A percentile compares a stretch with the other conserved stretches of the same genome.
phyloP scores from a whole-genome alignment of 2,888 invertebrate genomes.

The Galerucella nymphaeae region DNA sequence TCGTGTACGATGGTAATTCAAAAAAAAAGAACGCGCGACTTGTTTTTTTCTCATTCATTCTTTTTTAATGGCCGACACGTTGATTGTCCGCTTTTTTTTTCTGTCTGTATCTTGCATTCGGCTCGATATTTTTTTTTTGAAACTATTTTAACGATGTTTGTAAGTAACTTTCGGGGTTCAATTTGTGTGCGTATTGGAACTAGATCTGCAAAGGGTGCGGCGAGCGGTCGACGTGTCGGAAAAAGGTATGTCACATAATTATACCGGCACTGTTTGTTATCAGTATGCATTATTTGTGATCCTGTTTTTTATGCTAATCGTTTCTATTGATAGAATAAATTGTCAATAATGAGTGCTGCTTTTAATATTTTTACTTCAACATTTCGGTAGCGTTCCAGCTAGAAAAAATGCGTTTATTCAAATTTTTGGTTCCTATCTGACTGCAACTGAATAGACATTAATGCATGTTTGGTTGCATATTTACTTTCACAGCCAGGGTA shows the following conservation, averaged over 20 bases:
- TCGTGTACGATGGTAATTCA: slow-evolving; percentile 19
- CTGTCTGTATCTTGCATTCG: neutral
- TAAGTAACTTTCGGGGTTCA: neutral
- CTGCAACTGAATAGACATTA: no score
- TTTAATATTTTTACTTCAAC: neutral
- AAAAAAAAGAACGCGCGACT: neutral
- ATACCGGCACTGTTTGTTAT: neutral
- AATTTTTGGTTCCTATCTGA: no score
- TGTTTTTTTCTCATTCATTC: neutral
- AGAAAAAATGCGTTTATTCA: no score
- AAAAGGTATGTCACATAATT: neutral
- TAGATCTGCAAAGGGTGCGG: neutral
- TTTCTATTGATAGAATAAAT: slow-evolving; percentile 14
- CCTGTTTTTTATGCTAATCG: slow-evolving; percentile 18
- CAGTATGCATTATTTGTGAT: slow-evolving; percentile 12
- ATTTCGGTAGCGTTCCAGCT: no score
- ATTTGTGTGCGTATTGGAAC: neutral
- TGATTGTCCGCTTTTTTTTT: neutral
- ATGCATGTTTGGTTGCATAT: no score
- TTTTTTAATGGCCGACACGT: slow-evolving; percentile 3
- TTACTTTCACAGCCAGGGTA: no score
- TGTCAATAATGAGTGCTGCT: neutral
- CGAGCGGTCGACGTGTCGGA: slow-evolving; percentile 3
- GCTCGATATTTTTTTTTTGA: neutral
- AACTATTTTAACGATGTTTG: neutral